Conservation (phyloP, 2,113 vertebrate species). For the Tetraodon nigroviridis region DNA sequence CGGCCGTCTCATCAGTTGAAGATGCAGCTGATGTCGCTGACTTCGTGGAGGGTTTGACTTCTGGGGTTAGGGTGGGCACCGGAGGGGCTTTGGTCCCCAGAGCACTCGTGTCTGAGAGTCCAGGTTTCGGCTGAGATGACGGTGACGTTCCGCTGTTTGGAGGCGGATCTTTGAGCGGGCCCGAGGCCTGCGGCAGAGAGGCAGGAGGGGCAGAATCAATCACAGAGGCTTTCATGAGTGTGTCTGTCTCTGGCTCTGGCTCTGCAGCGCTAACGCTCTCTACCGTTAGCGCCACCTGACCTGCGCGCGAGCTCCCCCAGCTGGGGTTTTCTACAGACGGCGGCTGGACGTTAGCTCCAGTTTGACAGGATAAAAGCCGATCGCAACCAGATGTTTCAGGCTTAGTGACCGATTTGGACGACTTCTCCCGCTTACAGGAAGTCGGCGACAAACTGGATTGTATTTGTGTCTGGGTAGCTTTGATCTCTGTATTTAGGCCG, state of each 20-base stretch:
- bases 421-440: slow-evolving; percentile 1
- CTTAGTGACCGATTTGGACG: slow-evolving; percentile 4
- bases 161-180: slow-evolving; percentile 57
- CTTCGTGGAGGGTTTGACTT: slow-evolving; percentile 53
- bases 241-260: slow-evolving; percentile 54
- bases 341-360: slow-evolving; percentile 5
- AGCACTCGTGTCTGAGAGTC: slow-evolving; percentile 52
- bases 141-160: slow-evolving; percentile 58
- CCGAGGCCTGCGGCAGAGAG: slow-evolving; percentile 68
- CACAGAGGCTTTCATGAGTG: slow-evolving; percentile 59
- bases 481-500: slow-evolving; percentile 23
- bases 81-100: slow-evolving; percentile 40
- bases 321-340: slow-evolving; percentile 2
- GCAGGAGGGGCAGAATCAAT: slow-evolving; percentile 66
- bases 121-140: slow-evolving; percentile 61
- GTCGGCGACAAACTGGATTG: slow-evolving; percentile 6
- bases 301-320: slow-evolving; percentile 20
- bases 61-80: slow-evolving; percentile 13
- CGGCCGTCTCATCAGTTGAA: slow-evolving; percentile 51
- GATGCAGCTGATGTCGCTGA: slow-evolving; percentile 66
- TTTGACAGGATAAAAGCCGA: neutral
- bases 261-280: slow-evolving; percentile 35
- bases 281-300: slow-evolving; percentile 30
- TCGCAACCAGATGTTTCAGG: neutral
- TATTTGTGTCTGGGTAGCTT: slow-evolving; percentile 14